Evolutionary conservation across 2,888 invertebrate species (phyloP), one percentile per base, ranked within the genome.

Genomic region (Drosophila siamana): DNA sequence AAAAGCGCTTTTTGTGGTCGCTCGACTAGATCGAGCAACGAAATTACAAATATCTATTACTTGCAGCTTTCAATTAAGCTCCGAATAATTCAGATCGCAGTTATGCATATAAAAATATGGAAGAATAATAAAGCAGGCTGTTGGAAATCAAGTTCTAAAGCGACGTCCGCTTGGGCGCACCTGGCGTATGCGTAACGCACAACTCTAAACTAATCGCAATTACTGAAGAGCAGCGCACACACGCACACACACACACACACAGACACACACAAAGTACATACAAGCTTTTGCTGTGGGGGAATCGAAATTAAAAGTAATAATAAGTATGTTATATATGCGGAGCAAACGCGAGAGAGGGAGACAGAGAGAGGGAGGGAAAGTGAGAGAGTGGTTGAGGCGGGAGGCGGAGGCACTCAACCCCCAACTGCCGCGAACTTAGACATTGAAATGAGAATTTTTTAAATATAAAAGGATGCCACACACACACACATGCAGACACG

Each of bases 241-340:
- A 52, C 56, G 8, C 52, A 19, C 41, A 36, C 16, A 46, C 59
- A 2, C 50, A 15, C 41, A 36, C 22, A 46, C 59, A 2, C 5
- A 6, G 2, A n/a, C 52, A 16, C 41, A 33, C 22, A 44, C 59
- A 1, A 28, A 6, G 2, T 54, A n/a, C 47, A 30, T 50, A 59
- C 50, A 48, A 59, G 68, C 13, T 11, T 9, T 16, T 24, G 33
- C 5, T 33, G 33, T n/a, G 51, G 28, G 56, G 43, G 26, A 59
- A 46, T 66, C 66, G 70, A 86, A 89, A 90, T 90, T 90, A 90
- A 90, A 90, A 89, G 86, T 90, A 91, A 90, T 91, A 90, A 89
- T 88, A 89, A 90, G 89, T 90, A 84, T 88, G 90, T 89, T 84
- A 72, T 71, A 78, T 59, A 33, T 54, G 19, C 40, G n/a, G 2